Evolutionary conservation across 1,140 invertebrate genomes (phyloP), one percentile per base, ranked within the genome.

Genomic region (Phocides pigmalion): DNA sequence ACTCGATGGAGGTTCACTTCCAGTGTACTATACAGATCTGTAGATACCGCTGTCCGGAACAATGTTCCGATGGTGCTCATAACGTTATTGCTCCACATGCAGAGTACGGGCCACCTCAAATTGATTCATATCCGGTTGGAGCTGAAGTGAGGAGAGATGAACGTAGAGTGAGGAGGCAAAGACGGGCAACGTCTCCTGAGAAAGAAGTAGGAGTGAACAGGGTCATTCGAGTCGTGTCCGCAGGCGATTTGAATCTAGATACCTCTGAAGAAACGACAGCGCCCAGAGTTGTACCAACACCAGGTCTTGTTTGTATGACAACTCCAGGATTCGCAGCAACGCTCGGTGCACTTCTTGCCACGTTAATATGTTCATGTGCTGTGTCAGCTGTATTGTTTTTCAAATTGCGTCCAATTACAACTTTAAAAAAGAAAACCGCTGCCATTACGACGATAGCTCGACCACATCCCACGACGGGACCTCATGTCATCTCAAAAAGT

Each of bases 1-100:
- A 98, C 80, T 98, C 97, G 0, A 98, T 98, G 97, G 97, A 98
- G 85, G 97, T 98, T 0, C 97, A 98, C 82, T 98, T 98, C 93
- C 97, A 98, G 84, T 98, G 97, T 90, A 98, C 97, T 11, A 98
- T 98, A 68, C 97, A 98, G 83, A 98, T 98, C 71, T 98, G 97
- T 76, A 94, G 97, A 62, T 97, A 97, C 80, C 96, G 97, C 77
- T 98, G 97, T 79, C 97, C 97, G 0, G 97, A 98, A 72, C 97
- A 98, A 72, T 98, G 97, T 78, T 95, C 94, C 4, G 95, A 95
- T 71, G 70, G 77, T 84, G 71, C 93, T 84, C 67, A 87, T 67
- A 77, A 91, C 62, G 82, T 91, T 65, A 79, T 88, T 83, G 89
- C 87, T 63, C 93, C 94, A 0, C 95, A 95, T 49, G 93, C 93